Conservation (phyloP, 2,888 invertebrate species). For the Yponomeuta cagnagella region DNA sequence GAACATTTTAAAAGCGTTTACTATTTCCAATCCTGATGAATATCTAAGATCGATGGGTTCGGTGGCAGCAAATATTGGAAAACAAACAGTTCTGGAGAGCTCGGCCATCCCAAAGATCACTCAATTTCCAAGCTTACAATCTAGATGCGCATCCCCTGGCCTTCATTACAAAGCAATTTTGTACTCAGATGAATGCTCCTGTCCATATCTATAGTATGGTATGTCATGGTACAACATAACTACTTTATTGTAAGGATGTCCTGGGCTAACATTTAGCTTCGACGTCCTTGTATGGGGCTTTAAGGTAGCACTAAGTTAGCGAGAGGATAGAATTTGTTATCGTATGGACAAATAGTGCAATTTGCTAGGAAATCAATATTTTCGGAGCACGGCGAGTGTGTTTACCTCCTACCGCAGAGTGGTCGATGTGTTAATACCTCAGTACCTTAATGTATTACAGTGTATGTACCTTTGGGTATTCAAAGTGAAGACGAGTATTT, state of each 20-base stretch:
- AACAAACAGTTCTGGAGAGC: too few relatives aligned
- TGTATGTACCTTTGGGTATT: conserved; percentile 13
- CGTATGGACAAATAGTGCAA: neutral
- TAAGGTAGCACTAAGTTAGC: conserved; percentile 5
- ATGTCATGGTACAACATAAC: conserved; percentile 3
- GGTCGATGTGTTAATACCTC: conserved; percentile 12
- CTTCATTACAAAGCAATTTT: conserved; percentile 19
- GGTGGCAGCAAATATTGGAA: too few relatives aligned
- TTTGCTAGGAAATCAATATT: neutral
- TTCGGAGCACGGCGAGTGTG: conserved; percentile 5
- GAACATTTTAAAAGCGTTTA: too few relatives aligned
- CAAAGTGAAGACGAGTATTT: conserved; percentile 1
- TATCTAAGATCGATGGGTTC: too few relatives aligned
- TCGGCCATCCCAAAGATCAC: too few relatives aligned
- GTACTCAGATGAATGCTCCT: neutral
- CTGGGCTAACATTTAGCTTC: neutral
- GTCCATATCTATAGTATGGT: neutral
- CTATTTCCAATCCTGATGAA: too few relatives aligned
- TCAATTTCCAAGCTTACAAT: too few relatives aligned
- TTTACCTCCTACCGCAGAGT: conserved; percentile 3
- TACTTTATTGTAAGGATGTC: neutral
- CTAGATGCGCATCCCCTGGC: conserved; percentile 5
- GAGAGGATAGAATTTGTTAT: neutral
- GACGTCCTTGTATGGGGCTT: conserved; percentile 5
- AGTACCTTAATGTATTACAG: conserved; percentile 16